phyloP scores from a whole-genome alignment of 2,113 vertebrate species.

The Varanus komodoensis region DNA sequence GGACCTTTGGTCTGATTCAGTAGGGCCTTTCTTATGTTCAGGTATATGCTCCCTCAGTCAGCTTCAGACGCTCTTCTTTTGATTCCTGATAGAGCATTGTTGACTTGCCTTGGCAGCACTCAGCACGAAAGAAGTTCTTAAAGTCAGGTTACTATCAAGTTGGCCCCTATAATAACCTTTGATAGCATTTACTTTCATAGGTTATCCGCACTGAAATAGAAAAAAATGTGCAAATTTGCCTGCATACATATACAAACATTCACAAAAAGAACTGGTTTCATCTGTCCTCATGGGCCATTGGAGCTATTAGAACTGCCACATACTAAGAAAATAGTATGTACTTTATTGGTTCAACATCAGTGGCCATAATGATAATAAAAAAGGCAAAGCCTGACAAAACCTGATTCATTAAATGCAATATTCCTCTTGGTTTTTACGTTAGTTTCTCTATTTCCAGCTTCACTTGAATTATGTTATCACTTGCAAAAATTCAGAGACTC shows the following conservation, averaged over 20 bases:
- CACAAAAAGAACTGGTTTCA: neutral
- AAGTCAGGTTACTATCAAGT: neutral
- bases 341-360: neutral
- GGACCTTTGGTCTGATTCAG: no score
- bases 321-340: neutral
- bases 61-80: no score
- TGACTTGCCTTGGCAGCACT: neutral
- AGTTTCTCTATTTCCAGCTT: neutral
- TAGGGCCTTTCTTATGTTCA: no score
- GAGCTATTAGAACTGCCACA: neutral
- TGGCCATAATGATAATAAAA: neutral
- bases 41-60: no score
- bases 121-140: neutral
- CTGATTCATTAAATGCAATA: neutral
- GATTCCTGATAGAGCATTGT: neutral
- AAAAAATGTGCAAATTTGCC: neutral
- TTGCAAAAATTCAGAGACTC: accelerated
- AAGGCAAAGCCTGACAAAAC: neutral
- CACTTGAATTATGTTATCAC: neutral
- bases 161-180: neutral
- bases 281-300: neutral
- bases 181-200: neutral
- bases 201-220: neutral
- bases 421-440: neutral
- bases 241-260: neutral